phyloP scores from a whole-genome alignment of 2,797 vertebrate species.

The Parambassis ranga region DNA sequence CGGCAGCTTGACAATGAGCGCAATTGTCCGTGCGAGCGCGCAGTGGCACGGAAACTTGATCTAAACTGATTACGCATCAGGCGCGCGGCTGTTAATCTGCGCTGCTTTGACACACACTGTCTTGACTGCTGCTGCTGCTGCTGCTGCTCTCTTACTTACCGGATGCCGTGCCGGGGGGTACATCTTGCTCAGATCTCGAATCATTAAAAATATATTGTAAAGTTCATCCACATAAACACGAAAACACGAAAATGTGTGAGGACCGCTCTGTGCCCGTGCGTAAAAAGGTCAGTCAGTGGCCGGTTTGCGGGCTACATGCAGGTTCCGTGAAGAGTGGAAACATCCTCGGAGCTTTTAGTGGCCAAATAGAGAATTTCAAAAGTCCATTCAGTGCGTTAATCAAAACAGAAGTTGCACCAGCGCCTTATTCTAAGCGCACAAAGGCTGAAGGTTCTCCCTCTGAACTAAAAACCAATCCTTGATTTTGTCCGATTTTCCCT shows the following conservation, averaged over 20 bases:
- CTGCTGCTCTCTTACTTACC: slow-evolving; percentile 81
- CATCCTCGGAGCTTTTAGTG: slow-evolving; percentile 43
- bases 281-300: slow-evolving; percentile 55
- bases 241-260: slow-evolving; percentile 12
- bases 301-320: slow-evolving; percentile 9
- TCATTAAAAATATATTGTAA: slow-evolving; percentile 85
- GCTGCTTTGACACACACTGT: slow-evolving; percentile 42
- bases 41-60: slow-evolving; percentile 71
- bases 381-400: slow-evolving; percentile 37
- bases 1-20: slow-evolving; percentile 64
- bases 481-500: slow-evolving; percentile 11
- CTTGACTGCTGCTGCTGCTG: not conserved
- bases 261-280: slow-evolving; percentile 55
- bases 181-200: slow-evolving; percentile 96
- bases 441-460: slow-evolving; percentile 1
- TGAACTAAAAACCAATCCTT: slow-evolving; percentile 16
- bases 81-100: slow-evolving; percentile 53
- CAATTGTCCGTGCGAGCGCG: slow-evolving; percentile 67
- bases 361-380: slow-evolving; percentile 23
- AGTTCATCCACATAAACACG: slow-evolving; percentile 70
- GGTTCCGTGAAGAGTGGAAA: slow-evolving; percentile 27
- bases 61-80: slow-evolving; percentile 67
- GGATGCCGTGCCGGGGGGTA: slow-evolving; percentile 92
- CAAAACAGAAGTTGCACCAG: slow-evolving; percentile 35
- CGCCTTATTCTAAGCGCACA: slow-evolving; percentile 23